Evolutionary conservation across 1,140 invertebrate genomes (phyloP).

Genomic region (Drosophila seguyi): DNA sequence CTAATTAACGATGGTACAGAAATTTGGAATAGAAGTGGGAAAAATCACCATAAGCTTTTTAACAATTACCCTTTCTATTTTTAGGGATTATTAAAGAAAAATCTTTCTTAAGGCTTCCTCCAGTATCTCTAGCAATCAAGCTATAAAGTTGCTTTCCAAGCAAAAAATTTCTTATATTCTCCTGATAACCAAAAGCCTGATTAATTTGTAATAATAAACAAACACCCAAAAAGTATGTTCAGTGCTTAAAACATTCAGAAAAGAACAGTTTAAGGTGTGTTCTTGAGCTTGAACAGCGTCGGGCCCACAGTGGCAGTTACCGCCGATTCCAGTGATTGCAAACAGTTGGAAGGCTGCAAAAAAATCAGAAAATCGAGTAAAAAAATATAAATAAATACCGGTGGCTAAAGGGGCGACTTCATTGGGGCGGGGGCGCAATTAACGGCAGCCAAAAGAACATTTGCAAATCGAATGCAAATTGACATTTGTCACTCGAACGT

Average conservation of each 20-base stretch:
- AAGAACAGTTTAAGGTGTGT: constrained; percentile 81
- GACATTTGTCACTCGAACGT: constrained; percentile 82
- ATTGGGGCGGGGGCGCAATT: constrained; percentile 48
- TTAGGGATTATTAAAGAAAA: background rate
- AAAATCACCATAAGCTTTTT: background rate
- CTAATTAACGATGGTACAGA: background rate
- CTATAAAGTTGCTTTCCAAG: no score
- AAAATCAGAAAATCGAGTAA: background rate
- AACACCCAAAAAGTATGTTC: background rate
- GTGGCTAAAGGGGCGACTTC: background rate
- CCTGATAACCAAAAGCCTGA: no score
- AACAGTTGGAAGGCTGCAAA: constrained; percentile 22
- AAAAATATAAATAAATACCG: constrained; percentile 12
- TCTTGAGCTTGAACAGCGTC: constrained; percentile 77
- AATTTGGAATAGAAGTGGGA: background rate
- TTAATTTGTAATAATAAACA: background rate
- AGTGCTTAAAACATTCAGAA: constrained; percentile 14
- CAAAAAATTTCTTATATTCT: no score
- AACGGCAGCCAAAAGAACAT: constrained; percentile 67
- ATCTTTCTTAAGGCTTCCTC: no score
- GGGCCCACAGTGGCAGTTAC: constrained; percentile 35
- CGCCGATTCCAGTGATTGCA: constrained; percentile 52
- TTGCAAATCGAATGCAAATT: constrained; percentile 80
- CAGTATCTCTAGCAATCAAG: no score
- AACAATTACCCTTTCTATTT: background rate